Evolutionary conservation across 2,113 vertebrate genomes (phyloP).

Genomic region (Gavia stellata): DNA sequence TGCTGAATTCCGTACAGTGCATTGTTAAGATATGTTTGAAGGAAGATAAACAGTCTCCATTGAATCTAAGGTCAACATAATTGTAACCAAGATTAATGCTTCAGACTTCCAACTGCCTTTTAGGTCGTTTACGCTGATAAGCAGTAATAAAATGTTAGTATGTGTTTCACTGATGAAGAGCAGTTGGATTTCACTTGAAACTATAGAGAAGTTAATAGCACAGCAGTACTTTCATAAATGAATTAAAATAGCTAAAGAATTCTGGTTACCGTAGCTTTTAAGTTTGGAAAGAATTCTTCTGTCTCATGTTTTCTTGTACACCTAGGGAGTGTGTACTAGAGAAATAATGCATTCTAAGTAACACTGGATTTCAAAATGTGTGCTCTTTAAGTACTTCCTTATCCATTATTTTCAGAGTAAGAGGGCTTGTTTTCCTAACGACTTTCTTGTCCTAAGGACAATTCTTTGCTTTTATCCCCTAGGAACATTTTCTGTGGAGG

Average conservation of each 20-base stretch:
- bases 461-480: neutral
- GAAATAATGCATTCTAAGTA: neutral
- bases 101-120: neutral
- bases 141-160: neutral
- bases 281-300: neutral
- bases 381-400: neutral
- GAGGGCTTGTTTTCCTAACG: neutral
- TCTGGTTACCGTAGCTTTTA: neutral
- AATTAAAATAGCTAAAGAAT: neutral
- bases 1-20: neutral
- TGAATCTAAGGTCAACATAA: neutral
- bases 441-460: neutral
- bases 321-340: neutral
- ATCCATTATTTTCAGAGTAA: neutral
- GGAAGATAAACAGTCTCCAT: neutral
- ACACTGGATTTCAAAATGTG: neutral
- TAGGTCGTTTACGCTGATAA: neutral
- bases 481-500: neutral
- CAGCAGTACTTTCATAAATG: neutral
- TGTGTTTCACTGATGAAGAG: neutral
- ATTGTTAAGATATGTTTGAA: neutral
- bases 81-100: neutral
- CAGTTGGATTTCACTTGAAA: neutral
- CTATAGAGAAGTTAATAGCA: neutral
- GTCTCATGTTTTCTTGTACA: fast-evolving